phyloP scores from a whole-genome alignment of 2,888 invertebrate genomes.

The Brassicogethes aeneus region DNA sequence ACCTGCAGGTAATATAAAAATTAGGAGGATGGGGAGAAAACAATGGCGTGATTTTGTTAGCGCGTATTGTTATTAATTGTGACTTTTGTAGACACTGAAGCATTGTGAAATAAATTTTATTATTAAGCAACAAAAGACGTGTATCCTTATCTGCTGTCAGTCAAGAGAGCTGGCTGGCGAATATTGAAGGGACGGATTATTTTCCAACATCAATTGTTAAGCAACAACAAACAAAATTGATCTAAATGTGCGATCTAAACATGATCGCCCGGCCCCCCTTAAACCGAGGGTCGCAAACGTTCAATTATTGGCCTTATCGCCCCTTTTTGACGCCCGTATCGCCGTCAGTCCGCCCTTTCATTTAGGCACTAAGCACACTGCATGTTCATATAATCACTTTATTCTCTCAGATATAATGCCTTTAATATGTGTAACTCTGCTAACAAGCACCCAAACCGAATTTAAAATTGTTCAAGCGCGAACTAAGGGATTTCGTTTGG shows the following conservation, averaged over 20 bases:
- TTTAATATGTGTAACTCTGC: constrained; percentile 23
- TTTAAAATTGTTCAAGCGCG: constrained; percentile 20
- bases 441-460: constrained; percentile 21
- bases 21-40: too few species aligned
- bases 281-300: constrained; percentile 33
- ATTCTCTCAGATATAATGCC: constrained; percentile 20
- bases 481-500: constrained; percentile 10
- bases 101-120: constrained; percentile 23
- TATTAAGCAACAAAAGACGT: constrained; percentile 27
- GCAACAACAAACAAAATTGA: constrained; percentile 42
- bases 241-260: constrained; percentile 42
- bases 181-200: constrained; percentile 33
- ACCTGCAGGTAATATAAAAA: too few species aligned
- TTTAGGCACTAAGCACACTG: constrained; percentile 19
- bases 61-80: constrained; percentile 3
- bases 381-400: constrained; percentile 3
- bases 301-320: constrained; percentile 39
- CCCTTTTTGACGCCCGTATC: constrained; percentile 36
- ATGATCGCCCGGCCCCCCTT: constrained; percentile 31
- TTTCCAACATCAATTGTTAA: constrained; percentile 38
- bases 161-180: constrained; percentile 25
- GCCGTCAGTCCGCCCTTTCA: constrained; percentile 32
- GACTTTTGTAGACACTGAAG: constrained; percentile 14
- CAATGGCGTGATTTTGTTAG: background rate
- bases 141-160: constrained; percentile 36